phyloP scores from a whole-genome alignment of 2,113 vertebrate species.

The Tyto alba region DNA sequence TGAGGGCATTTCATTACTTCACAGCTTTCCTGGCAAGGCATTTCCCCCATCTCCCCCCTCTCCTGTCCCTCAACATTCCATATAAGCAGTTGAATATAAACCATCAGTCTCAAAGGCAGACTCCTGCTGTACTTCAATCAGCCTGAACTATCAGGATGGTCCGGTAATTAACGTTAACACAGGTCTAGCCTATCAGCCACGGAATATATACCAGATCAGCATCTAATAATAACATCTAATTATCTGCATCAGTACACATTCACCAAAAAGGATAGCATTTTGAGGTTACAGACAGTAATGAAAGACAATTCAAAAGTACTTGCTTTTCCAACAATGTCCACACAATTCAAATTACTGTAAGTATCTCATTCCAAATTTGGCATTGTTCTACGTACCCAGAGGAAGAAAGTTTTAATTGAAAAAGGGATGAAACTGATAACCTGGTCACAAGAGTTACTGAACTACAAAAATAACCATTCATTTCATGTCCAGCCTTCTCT shows the following conservation, averaged over 20 bases:
- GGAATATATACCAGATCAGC: neutral
- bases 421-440: neutral
- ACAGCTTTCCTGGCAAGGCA: neutral
- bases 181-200: neutral
- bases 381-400: neutral
- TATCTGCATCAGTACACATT: neutral
- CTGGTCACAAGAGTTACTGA: neutral
- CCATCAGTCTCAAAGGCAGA: neutral
- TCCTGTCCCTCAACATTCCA: neutral
- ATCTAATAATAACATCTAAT: conserved; percentile 8
- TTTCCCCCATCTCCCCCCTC: neutral
- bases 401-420: neutral
- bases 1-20: neutral
- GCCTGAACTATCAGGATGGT: neutral
- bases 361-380: neutral
- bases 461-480: neutral
- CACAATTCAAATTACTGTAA: neutral
- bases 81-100: neutral
- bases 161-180: neutral
- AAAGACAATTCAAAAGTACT: neutral
- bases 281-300: neutral
- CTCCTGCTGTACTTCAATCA: conserved; percentile 12
- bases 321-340: neutral
- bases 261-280: neutral
- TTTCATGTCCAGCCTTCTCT: neutral